Evolutionary conservation across 2,113 vertebrate genomes (phyloP), one percentile per base, ranked within the genome.

Genomic region (Acinonyx jubatus): DNA sequence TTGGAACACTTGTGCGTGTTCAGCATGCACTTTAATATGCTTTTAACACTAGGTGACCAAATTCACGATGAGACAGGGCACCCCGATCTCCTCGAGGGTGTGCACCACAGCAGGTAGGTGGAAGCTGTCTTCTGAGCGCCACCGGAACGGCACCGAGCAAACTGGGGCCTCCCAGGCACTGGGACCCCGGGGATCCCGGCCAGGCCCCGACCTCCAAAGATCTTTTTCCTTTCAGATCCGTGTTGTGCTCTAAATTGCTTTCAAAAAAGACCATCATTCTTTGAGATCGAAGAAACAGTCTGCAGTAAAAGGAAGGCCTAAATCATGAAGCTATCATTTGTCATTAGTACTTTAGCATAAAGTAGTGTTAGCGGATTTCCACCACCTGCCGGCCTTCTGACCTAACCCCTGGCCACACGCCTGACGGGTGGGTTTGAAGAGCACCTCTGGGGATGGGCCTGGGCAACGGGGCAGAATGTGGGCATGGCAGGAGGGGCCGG

Each of bases 1-100:
- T 23, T 19, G 57, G 57, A 27, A 82, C 38, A 12, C 94, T 36
- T 5, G n/a, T 82, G 76, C 93, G 88, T 81, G 6, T 84, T 33
- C 38, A 91, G 93, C 65, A 1, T 23, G 84, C 92, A 96, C 96
- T 88, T 97, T 90, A 92, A 52, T 41, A 18, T 12, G 91, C 96
- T 91, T 86, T 50, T 73, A 87, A 80, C 93, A 89, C 91, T 80
- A 69, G 96, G 45, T 45, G 83, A 33, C 78, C 90, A 84, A 36
- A 29, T n/a, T 55, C 74, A 16, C 3, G 0, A 0, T 14, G 21
- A 36, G 6, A 3, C 63, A 0, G 15, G 48, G 38, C 5, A 0
- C 50, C 65, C 9, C 12, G 1, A 15, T 25, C 55, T 76, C 27
- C 80, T 29, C 1, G 0, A 74, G 57, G 7, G 0, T 14, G 7